Evolutionary conservation across 2,888 invertebrate genomes (phyloP).

Genomic region (Chouioia cunea): DNA sequence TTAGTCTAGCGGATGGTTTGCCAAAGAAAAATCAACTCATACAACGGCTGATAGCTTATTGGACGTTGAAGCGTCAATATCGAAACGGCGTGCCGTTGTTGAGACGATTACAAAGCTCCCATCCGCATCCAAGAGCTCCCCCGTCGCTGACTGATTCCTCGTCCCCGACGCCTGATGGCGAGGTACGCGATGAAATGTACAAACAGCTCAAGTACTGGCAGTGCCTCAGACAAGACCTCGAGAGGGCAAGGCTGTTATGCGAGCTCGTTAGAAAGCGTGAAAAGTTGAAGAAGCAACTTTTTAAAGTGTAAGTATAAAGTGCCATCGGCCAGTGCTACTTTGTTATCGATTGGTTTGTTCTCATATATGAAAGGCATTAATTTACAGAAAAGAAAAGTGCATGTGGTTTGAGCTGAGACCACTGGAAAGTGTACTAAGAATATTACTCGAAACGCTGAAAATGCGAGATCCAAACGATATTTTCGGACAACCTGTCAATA

Average conservation of each 20-base stretch:
- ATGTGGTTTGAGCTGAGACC: constrained; percentile 86
- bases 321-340: no score
- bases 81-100: constrained; percentile 96
- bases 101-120: constrained; percentile 80
- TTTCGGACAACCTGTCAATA: constrained; percentile 93
- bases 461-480: constrained; percentile 87
- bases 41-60: constrained; percentile 91
- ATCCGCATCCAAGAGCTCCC: constrained; percentile 64
- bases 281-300: constrained; percentile 90
- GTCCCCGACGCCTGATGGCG: constrained; percentile 63
- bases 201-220: constrained; percentile 95
- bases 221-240: constrained; percentile 92
- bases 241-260: constrained; percentile 89
- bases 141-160: constrained; percentile 58
- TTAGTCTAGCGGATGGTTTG: constrained; percentile 66
- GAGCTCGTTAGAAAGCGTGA: constrained; percentile 96
- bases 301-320: constrained; percentile 73
- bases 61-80: constrained; percentile 96
- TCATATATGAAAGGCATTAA: constrained; percentile 21
- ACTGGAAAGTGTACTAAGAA: constrained; percentile 81
- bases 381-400: constrained; percentile 78
- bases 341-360: not conserved
- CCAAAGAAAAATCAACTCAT: constrained; percentile 88
- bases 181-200: constrained; percentile 77
- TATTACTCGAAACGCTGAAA: constrained; percentile 82